A percentile compares a stretch with the other conserved stretches of the same genome.
phyloP scores from a whole-genome alignment of 2,888 invertebrate genomes.

The Tinea trinotella region DNA sequence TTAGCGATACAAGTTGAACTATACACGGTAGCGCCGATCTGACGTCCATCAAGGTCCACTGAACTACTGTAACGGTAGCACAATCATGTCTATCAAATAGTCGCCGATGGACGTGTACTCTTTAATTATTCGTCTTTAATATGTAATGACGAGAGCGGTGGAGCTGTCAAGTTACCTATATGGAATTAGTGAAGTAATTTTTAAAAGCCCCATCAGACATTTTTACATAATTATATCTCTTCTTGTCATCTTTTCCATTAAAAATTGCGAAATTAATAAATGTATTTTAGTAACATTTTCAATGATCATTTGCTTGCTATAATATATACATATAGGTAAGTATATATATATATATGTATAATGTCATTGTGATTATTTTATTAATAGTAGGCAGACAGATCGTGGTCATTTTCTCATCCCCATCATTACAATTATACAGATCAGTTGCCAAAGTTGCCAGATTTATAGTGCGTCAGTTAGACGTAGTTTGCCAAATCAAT shows the following conservation, averaged over 20 bases:
- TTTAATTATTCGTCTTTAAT: conserved; percentile 1
- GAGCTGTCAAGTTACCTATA: neutral
- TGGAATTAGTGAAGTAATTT: conserved; percentile 10
- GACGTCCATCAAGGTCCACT: conserved; percentile 9
- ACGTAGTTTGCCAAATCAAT: too few relatives aligned
- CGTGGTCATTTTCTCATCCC: too few relatives aligned
- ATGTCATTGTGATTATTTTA: too few relatives aligned
- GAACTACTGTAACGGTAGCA: conserved; percentile 17
- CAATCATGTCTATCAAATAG: conserved; percentile 16
- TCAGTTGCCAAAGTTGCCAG: too few relatives aligned
- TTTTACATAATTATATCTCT: conserved; percentile 8
- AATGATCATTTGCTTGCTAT: too few relatives aligned
- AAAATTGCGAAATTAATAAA: conserved; percentile 6
- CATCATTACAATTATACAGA: too few relatives aligned
- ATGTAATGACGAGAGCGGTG: conserved; percentile 8
- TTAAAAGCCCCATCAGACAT: neutral
- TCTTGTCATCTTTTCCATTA: conserved; percentile 8
- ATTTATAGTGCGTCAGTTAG: too few relatives aligned
- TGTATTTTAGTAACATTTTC: too few relatives aligned
- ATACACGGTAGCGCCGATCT: conserved; percentile 13
- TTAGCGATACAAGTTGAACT: conserved; percentile 25
- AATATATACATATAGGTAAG: too few relatives aligned
- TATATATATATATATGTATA: too few relatives aligned
- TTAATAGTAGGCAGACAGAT: too few relatives aligned
- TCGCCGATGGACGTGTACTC: conserved; percentile 9